phyloP scores from a whole-genome alignment of 2,113 vertebrate genomes.

The Brachyhypopomus occidentalis region DNA sequence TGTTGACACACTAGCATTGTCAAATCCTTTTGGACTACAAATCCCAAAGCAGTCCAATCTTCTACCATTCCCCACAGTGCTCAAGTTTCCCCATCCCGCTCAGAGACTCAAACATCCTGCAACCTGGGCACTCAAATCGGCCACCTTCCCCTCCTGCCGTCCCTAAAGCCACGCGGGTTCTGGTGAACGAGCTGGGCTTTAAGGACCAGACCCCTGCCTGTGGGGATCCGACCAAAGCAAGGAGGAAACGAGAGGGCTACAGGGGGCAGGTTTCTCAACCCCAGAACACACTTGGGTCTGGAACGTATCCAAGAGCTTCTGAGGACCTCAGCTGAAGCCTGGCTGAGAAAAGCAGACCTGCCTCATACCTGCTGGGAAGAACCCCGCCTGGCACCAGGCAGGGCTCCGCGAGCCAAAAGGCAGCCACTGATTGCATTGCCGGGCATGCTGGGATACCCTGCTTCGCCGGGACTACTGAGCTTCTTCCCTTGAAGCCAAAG shows the following conservation, averaged over 20 bases:
- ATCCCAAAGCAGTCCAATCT: not conserved
- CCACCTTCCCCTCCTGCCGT: constrained; percentile 17
- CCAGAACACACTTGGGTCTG: constrained; percentile 44
- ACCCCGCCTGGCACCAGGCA: constrained; percentile 57
- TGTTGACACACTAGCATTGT: not conserved
- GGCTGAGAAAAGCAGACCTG: constrained; percentile 56
- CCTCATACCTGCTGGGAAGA: constrained; percentile 18
- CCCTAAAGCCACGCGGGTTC: constrained; percentile 12
- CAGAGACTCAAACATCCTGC: not conserved
- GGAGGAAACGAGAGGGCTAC: not conserved
- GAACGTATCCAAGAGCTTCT: too few relatives aligned
- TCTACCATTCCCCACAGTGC: not conserved
- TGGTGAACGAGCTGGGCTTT: not conserved
- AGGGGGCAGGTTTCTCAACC: constrained; percentile 48
- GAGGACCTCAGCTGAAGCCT: constrained; percentile 5
- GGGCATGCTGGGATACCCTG: constrained; percentile 35
- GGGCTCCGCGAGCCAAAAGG: constrained; percentile 58
- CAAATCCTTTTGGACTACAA: constrained; percentile 17
- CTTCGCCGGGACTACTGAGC: constrained; percentile 31
- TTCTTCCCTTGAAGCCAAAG: constrained; percentile 38
- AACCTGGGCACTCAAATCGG: not conserved
- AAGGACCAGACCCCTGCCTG: not conserved
- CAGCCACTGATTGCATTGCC: constrained; percentile 39
- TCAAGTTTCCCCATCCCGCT: not conserved
- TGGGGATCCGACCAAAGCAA: not conserved